These are phyloP conservation scores for Periparus ater DNA, from an alignment of 2,797 vertebrate species.

Conservation along the genomic window DNA sequence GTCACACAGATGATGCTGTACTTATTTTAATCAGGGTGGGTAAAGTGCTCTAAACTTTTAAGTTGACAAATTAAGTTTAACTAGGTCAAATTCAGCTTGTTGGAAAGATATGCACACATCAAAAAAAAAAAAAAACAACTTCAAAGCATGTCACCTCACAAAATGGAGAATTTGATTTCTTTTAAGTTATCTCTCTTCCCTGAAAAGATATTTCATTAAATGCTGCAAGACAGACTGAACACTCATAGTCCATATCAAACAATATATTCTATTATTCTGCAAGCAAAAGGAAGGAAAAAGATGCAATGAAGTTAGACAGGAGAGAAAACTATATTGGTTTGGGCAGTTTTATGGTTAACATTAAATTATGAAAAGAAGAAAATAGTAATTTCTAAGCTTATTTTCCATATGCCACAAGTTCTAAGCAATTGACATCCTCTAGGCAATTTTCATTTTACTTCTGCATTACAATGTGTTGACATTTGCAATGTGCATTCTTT, in stretches of 20 bases:
- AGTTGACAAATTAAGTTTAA: background rate
- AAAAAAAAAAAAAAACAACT: background rate
- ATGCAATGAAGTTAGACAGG: background rate
- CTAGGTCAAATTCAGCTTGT: background rate
- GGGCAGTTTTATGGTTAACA: background rate
- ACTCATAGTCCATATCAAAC: background rate
- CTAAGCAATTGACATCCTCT: background rate
- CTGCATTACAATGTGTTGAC: background rate
- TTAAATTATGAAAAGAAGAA: background rate
- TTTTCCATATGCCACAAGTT: background rate
- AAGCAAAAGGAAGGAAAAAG: background rate
- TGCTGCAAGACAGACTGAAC: background rate
- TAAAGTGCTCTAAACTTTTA: background rate
- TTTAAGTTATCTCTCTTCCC: background rate
- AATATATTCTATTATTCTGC: background rate
- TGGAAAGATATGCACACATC: background rate
- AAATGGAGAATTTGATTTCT: background rate
- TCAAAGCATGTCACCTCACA: background rate
- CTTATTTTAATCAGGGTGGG: background rate
- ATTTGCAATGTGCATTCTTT: background rate
- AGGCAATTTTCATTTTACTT: background rate
- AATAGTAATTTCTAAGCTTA: background rate
- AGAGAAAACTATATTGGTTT: background rate
- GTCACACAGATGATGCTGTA: fast-evolving
- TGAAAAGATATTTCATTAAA: constrained; percentile 6